Evolutionary conservation across 2,113 vertebrate species (phyloP).

Genomic region (Ursus arctos): DNA sequence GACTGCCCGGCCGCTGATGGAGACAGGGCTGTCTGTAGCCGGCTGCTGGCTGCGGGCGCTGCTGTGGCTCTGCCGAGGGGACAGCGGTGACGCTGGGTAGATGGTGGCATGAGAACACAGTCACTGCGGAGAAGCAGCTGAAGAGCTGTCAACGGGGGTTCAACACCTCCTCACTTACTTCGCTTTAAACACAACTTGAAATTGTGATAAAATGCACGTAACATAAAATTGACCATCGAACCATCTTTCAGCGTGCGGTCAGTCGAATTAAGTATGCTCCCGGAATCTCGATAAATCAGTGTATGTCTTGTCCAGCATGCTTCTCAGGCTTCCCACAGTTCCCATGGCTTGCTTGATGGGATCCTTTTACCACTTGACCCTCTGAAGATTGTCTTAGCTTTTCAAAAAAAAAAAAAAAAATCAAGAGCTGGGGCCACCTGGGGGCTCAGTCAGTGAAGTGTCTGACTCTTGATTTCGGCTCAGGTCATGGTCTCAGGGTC

Average conservation of each 20-base stretch:
- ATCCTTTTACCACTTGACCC: neutral
- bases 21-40: fast-evolving
- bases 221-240: neutral
- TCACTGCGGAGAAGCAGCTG: neutral
- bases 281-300: neutral
- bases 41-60: fast-evolving
- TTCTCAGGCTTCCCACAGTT: fast-evolving
- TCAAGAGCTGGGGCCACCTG: neutral
- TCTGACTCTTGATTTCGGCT: neutral
- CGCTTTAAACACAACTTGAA: neutral
- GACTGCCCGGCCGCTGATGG: fast-evolving
- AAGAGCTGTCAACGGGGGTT: neutral
- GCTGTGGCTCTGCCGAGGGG: neutral
- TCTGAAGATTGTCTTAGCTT: neutral
- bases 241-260: too few species aligned
- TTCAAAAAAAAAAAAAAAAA: neutral
- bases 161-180: neutral
- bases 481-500: neutral
- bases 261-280: fast-evolving
- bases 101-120: neutral
- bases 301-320: neutral
- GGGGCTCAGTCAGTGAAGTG: neutral
- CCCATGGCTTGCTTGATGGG: neutral
- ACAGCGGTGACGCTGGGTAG: fast-evolving
- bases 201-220: neutral